These are phyloP conservation scores for Stegodyphus dumicola DNA, from an alignment of 1,140 invertebrate genomes.

Conservation along the genomic window DNA sequence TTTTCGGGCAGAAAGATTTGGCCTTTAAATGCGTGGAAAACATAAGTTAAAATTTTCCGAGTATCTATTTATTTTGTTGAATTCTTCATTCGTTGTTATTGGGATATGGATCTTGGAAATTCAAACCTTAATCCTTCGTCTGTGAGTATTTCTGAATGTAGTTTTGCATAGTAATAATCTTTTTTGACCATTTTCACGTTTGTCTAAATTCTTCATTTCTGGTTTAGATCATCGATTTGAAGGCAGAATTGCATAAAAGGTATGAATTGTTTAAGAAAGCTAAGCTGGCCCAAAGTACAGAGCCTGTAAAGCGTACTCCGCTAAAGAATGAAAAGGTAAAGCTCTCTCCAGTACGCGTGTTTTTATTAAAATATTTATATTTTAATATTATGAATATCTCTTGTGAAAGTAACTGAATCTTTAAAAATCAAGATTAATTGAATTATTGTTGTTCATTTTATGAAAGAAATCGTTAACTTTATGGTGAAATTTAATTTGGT, in stretches of 20 bases:
- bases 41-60: no score
- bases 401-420: background rate
- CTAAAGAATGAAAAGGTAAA: slow-evolving; percentile 19
- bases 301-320: background rate
- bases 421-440: background rate
- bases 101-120: background rate
- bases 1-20: no score
- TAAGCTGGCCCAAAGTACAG: background rate
- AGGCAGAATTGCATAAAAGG: slow-evolving; percentile 53
- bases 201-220: background rate
- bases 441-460: background rate
- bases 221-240: slow-evolving; percentile 42
- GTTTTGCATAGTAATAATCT: background rate
- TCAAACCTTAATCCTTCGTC: slow-evolving; percentile 35
- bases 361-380: background rate
- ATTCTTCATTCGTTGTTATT: no score
- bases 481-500: no score
- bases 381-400: background rate
- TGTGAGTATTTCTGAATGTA: slow-evolving; percentile 1
- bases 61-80: no score
- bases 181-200: background rate
- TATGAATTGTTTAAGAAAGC: slow-evolving; percentile 23
- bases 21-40: no score
- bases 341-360: background rate
- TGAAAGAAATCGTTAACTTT: background rate